These are phyloP conservation scores for Heliothis virescens DNA, from an alignment of 1,140 invertebrate species.

Conservation along the genomic window DNA sequence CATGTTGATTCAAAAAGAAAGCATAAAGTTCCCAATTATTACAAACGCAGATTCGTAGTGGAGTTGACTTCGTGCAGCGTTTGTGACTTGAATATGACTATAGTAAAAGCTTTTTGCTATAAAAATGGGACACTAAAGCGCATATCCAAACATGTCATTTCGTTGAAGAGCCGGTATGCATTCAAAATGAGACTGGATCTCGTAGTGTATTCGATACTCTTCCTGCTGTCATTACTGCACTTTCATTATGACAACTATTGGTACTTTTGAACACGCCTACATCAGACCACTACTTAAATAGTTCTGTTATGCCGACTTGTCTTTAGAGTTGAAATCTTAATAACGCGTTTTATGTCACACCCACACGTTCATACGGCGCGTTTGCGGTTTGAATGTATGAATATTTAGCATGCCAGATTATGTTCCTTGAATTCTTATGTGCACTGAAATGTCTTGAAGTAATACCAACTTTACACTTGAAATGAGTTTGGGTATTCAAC, in stretches of 20 bases:
- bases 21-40: not conserved
- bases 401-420: conserved; percentile 62
- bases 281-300: conserved; percentile 38
- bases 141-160: conserved; percentile 32
- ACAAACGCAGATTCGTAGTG: not conserved
- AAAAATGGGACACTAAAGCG: conserved; percentile 25
- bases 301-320: conserved; percentile 52
- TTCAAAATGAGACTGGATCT: conserved; percentile 28
- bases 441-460: conserved; percentile 52
- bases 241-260: conserved; percentile 26
- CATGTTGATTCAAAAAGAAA: conserved; percentile 1
- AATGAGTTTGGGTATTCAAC: conserved; percentile 11
- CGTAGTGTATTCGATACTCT: conserved; percentile 15
- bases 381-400: conserved; percentile 66
- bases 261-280: conserved; percentile 46
- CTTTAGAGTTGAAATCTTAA: conserved; percentile 65
- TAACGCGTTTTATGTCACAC: conserved; percentile 61
- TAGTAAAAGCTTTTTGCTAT: conserved; percentile 13
- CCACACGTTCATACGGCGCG: conserved; percentile 54
- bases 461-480: conserved; percentile 38
- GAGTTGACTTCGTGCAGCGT: not conserved
- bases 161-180: conserved; percentile 33
- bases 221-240: conserved; percentile 44
- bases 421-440: conserved; percentile 61
- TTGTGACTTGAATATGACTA: conserved; percentile 24